Conservation (phyloP, 2,797 vertebrate species). For the Gorsachius magnificus region DNA sequence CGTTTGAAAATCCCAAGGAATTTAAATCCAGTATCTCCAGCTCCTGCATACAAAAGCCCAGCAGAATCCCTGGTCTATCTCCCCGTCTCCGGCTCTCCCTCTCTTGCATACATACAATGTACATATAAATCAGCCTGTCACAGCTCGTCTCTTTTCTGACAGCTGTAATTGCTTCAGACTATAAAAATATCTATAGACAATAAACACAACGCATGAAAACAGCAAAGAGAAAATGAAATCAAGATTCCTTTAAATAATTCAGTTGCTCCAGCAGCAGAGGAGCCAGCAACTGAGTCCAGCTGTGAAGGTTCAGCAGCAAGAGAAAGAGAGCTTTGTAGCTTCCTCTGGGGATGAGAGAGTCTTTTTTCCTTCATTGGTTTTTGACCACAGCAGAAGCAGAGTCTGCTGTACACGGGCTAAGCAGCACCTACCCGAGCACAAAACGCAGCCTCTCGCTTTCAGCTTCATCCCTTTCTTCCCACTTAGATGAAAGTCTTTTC, state of each 20-base stretch:
- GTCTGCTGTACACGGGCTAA: neutral
- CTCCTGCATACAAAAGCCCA: neutral
- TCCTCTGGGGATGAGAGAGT: constrained; percentile 18
- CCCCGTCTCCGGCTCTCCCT: neutral
- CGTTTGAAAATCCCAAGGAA: neutral
- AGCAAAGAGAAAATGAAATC: constrained; percentile 66
- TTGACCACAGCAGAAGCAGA: constrained; percentile 43
- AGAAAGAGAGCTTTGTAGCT: constrained; percentile 45
- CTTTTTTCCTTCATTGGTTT: constrained; percentile 14
- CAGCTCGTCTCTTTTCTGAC: constrained; percentile 74
- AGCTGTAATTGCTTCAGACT: constrained; percentile 80
- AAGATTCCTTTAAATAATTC: constrained; percentile 68
- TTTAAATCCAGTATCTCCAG: neutral
- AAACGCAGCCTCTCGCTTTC: constrained; percentile 21
- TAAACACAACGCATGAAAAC: constrained; percentile 54
- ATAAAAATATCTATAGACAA: constrained; percentile 82
- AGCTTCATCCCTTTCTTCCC: constrained; percentile 6
- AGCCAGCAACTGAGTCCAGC: constrained; percentile 55
- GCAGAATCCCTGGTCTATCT: constrained; percentile 29
- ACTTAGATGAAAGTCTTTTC: neutral
- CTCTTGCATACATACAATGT: constrained; percentile 61
- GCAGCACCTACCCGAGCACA: neutral
- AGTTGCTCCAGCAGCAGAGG: constrained; percentile 22
- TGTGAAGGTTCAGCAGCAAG: constrained; percentile 25
- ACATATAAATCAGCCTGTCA: constrained; percentile 80